phyloP scores from a whole-genome alignment of 2,888 invertebrate genomes.

The Erebia palarica region DNA sequence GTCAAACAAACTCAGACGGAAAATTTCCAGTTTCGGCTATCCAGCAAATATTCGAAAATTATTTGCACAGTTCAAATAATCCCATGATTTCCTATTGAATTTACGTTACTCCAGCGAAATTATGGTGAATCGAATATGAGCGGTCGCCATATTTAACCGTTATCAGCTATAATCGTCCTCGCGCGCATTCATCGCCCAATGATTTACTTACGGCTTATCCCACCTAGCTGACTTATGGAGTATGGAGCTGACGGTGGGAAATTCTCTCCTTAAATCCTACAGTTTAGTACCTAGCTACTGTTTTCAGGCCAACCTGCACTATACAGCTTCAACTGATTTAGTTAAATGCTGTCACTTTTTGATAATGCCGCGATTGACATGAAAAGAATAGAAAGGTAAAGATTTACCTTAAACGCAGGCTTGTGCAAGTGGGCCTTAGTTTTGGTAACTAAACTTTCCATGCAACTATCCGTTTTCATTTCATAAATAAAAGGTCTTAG shows the following conservation, averaged over 20 bases:
- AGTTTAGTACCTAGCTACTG: neutral
- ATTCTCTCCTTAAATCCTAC: constrained; percentile 26
- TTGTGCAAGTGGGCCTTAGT: too few species aligned
- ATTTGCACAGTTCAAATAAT: constrained; percentile 17
- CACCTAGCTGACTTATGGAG: constrained; percentile 69
- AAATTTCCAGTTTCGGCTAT: neutral
- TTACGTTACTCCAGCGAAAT: constrained; percentile 18
- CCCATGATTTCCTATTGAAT: constrained; percentile 21
- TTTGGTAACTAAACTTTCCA: too few species aligned
- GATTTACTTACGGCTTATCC: constrained; percentile 78
- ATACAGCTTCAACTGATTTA: too few species aligned
- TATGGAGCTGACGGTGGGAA: constrained; percentile 42
- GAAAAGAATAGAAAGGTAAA: too few species aligned
- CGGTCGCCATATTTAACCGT: constrained; percentile 75
- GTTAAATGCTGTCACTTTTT: too few species aligned
- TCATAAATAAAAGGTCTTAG: too few species aligned
- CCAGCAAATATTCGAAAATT: neutral
- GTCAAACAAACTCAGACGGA: neutral
- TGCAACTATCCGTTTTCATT: too few species aligned
- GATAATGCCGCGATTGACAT: too few species aligned
- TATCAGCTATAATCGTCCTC: constrained; percentile 67
- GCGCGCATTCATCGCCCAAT: constrained; percentile 70
- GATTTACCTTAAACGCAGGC: too few species aligned
- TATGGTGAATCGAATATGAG: constrained; percentile 62
- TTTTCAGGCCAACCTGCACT: too few species aligned